These are phyloP conservation scores for Microcebus jonahi DNA, from an alignment of 2,113 vertebrate species.

Conservation along the genomic window DNA sequence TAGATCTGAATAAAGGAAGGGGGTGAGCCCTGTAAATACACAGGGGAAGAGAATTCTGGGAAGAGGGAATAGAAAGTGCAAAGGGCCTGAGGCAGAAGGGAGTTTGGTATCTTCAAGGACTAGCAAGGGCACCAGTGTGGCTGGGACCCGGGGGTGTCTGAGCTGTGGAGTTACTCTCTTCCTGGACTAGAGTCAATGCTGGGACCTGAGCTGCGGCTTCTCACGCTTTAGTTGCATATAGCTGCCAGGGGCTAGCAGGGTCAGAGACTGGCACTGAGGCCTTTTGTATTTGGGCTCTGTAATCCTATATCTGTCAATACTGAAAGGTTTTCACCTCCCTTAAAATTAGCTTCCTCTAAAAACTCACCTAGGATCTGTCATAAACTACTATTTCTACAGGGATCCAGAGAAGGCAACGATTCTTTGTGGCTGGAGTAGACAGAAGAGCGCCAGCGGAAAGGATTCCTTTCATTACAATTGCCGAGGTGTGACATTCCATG, in stretches of 20 bases:
- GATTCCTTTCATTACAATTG: constrained; percentile 33
- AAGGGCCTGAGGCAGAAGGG: background rate
- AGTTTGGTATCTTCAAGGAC: background rate
- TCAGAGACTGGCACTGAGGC: background rate
- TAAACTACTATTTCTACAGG: background rate
- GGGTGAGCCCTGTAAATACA: background rate
- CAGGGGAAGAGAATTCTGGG: background rate
- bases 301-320: background rate
- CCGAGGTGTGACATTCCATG: constrained; percentile 72
- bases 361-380: background rate
- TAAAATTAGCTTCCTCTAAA: background rate
- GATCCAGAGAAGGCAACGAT: background rate
- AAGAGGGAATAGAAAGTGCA: background rate
- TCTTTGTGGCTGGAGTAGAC: background rate
- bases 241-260: background rate
- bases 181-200: background rate
- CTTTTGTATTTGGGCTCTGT: background rate
- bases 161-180: background rate
- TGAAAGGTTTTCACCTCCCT: background rate
- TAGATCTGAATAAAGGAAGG: background rate
- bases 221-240: background rate
- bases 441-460: background rate
- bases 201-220: background rate
- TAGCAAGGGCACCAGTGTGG: background rate
- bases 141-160: background rate